Conservation (phyloP, 1,140 invertebrate species). For the Mercenaria mercenaria region DNA sequence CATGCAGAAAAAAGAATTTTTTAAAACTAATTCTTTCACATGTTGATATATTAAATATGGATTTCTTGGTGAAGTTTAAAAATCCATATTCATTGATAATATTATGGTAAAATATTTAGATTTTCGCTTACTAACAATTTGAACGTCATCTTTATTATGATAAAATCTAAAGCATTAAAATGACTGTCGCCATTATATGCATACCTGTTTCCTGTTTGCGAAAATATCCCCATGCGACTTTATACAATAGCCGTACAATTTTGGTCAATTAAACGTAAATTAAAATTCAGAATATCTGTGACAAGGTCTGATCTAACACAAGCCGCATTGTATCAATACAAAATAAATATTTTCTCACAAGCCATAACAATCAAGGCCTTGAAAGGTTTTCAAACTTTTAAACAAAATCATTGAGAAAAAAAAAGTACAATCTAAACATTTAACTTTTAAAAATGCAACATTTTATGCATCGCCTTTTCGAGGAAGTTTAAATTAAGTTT, state of each 20-base stretch:
- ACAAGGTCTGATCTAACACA: slow-evolving; percentile 16
- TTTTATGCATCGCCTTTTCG: too few species aligned
- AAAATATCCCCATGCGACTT: neutral
- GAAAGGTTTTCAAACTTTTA: neutral
- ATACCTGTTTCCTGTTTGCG: slow-evolving; percentile 31
- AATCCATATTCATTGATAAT: too few species aligned
- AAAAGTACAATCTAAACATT: too few species aligned
- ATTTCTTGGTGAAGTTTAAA: too few species aligned
- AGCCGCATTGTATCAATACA: neutral
- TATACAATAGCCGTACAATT: slow-evolving; percentile 40
- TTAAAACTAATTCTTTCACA: too few species aligned
- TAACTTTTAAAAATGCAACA: too few species aligned
- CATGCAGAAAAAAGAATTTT: too few species aligned
- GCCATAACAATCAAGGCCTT: neutral
- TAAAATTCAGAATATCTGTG: slow-evolving; percentile 22
- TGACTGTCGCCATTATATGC: neutral
- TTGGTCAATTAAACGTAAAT: slow-evolving; percentile 50
- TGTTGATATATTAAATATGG: too few species aligned
- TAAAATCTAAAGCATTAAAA: slow-evolving; percentile 20
- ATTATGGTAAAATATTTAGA: neutral
- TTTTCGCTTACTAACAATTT: neutral
- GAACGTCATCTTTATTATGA: neutral
- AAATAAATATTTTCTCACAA: slow-evolving; percentile 1
- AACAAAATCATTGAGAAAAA: too few species aligned
- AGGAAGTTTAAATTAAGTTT: too few species aligned